Evolutionary conservation across 1,140 invertebrate species (phyloP).

Genomic region (Drosophila triauraria): DNA sequence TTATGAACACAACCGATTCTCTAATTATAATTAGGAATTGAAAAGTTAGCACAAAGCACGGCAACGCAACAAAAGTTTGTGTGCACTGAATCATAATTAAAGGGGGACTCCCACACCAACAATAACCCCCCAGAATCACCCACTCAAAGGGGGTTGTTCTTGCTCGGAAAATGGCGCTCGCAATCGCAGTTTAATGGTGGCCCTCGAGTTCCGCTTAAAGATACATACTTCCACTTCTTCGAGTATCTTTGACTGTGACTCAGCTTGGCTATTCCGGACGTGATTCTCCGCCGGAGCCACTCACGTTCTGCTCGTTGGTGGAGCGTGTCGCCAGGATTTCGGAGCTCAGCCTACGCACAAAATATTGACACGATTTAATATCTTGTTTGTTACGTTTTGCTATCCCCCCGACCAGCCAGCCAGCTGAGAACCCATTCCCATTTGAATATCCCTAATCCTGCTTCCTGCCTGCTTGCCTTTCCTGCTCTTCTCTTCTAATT

Average conservation of each 20-base stretch:
- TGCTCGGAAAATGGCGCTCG: constrained; percentile 64
- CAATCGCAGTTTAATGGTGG: constrained; percentile 70
- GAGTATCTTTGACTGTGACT: constrained; percentile 24
- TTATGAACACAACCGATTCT: constrained; percentile 84
- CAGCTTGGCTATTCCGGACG: constrained; percentile 37
- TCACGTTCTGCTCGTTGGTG: constrained; percentile 25
- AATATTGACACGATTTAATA: constrained; percentile 59
- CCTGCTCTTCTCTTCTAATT: constrained; percentile 60
- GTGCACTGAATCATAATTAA: constrained; percentile 83
- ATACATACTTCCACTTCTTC: constrained; percentile 14
- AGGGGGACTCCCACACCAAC: constrained; percentile 9
- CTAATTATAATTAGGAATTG: constrained; percentile 84
- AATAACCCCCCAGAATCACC: not conserved
- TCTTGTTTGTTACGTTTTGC: constrained; percentile 47
- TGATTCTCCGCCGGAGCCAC: constrained; percentile 26
- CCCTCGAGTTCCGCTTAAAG: constrained; percentile 59
- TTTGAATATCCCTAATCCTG: constrained; percentile 65
- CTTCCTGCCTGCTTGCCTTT: constrained; percentile 10
- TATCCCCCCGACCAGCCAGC: constrained; percentile 5
- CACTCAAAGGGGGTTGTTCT: constrained; percentile 21
- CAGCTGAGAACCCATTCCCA: constrained; percentile 16
- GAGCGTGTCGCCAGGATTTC: constrained; percentile 34
- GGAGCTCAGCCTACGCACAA: constrained; percentile 31
- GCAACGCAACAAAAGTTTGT: constrained; percentile 81
- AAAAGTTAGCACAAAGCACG: constrained; percentile 80